phyloP scores from a whole-genome alignment of 92 coral and sea anemone species.

The Porites rus region DNA sequence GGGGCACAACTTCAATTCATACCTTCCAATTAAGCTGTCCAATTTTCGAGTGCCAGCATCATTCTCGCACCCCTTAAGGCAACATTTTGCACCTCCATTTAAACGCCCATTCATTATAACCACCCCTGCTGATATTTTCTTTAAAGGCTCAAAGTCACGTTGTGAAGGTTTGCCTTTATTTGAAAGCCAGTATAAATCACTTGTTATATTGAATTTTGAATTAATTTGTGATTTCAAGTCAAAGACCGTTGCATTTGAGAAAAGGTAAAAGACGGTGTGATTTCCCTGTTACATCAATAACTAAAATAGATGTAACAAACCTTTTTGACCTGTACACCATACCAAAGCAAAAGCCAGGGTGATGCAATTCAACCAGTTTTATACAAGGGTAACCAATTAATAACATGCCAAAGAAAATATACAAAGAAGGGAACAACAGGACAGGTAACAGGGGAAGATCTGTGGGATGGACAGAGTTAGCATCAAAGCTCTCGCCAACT shows the following conservation, averaged over 20 bases:
- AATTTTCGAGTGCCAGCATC: slow-evolving; percentile 44
- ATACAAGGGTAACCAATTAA: neutral
- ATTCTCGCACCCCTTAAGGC: slow-evolving; percentile 40
- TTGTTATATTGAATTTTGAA: slow-evolving; percentile 2
- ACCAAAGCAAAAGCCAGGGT: neutral
- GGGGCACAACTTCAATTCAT: slow-evolving; percentile 23
- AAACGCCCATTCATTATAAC: slow-evolving; percentile 42
- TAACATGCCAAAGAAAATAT: neutral
- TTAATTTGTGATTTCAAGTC: slow-evolving; percentile 41
- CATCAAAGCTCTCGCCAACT: neutral
- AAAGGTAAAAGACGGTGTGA: slow-evolving; percentile 3
- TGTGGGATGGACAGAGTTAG: neutral
- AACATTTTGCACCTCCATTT: slow-evolving; percentile 40
- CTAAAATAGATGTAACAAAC: slow-evolving; percentile 2
- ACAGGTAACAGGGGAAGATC: no score
- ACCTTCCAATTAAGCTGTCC: slow-evolving; percentile 18
- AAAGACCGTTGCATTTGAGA: slow-evolving; percentile 2
- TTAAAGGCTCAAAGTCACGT: slow-evolving; percentile 6
- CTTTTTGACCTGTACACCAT: slow-evolving; percentile 8
- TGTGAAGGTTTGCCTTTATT: slow-evolving; percentile 46
- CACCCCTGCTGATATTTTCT: slow-evolving; percentile 14
- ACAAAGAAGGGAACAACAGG: neutral
- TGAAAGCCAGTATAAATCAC: slow-evolving; percentile 42
- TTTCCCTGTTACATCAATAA: slow-evolving; percentile 8
- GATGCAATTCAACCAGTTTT: neutral